Base-by-base conservation (phyloP, 2,797 vertebrate genomes). In the Acrossocheilus fasciatus region DNA sequence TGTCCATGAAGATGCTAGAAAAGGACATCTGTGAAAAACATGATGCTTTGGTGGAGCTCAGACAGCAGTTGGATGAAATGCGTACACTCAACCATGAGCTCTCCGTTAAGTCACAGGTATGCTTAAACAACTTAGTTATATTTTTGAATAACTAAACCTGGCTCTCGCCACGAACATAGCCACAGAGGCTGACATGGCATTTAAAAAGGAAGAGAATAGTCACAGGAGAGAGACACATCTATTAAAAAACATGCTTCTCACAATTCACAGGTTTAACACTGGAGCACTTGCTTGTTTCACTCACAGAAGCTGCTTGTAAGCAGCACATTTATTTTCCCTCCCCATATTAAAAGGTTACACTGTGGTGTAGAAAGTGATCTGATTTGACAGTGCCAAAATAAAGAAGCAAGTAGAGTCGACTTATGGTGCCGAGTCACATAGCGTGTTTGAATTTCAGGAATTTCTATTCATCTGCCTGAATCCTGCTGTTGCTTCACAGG, bases 1-100 rank as follows among this genome's bases (percentile, higher is more conserved):
- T 99, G 89, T 98, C 98, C 68, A 98, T 99, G 98, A 99, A 98
- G 95, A 99, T 99, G 98, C 95, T 99, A 93, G 98, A 99, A 94
- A 99, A 99, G 80, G 98, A 99, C 34, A 95, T 99, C 82, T 99
- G 98, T 3, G 98, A 99, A 92, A 99, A 99, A 92, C 98, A 99
- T 87, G 98, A 99, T 2, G 96, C 97, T 0, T 93, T 99, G 92
- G 96, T 98, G 92, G 97, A 97, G 4, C 97, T 99, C 86, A 93
- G 98, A 34, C 97, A 98, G 93, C 98, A 99, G 88, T 95, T 99
- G 87, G 98, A 99, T 0, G 98, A 99, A 86, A 95, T 99, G 76
- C 96, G 97, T 73, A 94, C 95, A 92, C 97, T 99, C 91, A 99
- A 99, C 95, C 98, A 98, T 18, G 98, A 99, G 89, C 96, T 99